Conservation (phyloP, 2,888 invertebrate genomes). For the Halictus quadricinctus region DNA sequence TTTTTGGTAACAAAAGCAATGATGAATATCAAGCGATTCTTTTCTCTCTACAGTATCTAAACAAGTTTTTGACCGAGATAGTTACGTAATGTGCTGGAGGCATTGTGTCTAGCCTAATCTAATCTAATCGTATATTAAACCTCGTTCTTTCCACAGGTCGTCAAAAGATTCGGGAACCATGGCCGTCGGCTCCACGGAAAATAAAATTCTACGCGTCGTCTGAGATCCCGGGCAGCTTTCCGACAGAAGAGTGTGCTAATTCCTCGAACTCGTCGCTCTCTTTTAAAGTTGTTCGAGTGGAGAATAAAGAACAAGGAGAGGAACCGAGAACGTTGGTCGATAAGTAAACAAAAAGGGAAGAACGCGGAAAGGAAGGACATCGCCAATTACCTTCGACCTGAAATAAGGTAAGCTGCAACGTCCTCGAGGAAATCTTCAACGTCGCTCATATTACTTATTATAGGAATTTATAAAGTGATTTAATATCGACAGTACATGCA, state of each 20-base stretch:
- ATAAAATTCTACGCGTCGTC: slow-evolving; percentile 28
- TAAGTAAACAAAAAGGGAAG: slow-evolving; percentile 37
- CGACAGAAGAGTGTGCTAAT: slow-evolving; percentile 23
- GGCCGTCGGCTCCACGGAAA: slow-evolving; percentile 53
- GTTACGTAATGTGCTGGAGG: slow-evolving; percentile 30
- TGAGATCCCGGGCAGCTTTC: slow-evolving; percentile 30
- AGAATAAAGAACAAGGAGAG: slow-evolving; percentile 36
- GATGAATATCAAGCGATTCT: not conserved
- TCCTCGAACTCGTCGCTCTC: slow-evolving; percentile 35
- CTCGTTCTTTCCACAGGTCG: slow-evolving; percentile 56
- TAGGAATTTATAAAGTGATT: no score
- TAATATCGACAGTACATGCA: not conserved
- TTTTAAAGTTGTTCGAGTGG: slow-evolving; percentile 46
- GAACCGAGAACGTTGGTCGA: slow-evolving; percentile 26
- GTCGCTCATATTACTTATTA: not conserved
- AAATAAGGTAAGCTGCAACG: slow-evolving; percentile 51
- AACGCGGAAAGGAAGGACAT: slow-evolving; percentile 39
- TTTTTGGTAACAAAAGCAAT: not conserved
- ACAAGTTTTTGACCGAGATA: not conserved
- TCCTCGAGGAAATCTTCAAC: not conserved
- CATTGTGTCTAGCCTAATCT: slow-evolving; percentile 38
- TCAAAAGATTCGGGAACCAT: slow-evolving; percentile 40
- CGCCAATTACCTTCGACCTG: slow-evolving; percentile 53
- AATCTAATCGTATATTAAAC: slow-evolving; percentile 58
- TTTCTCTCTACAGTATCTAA: not conserved